Base-by-base conservation (phyloP, 2,888 invertebrate species). In the Saturnia pavonia region DNA sequence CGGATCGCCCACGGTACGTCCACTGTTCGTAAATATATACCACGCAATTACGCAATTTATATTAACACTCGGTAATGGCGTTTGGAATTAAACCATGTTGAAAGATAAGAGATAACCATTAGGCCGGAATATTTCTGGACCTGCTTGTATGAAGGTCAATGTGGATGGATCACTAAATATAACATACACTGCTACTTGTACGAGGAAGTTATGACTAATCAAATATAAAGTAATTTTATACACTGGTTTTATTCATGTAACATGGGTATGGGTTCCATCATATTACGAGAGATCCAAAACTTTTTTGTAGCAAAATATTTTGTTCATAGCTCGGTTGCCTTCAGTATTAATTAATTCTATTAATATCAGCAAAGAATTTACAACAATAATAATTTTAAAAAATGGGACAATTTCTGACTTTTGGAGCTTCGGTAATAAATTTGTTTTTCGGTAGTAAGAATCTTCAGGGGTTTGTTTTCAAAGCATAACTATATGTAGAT, bases 1-100 rank as follows among this genome's bases (percentile, higher is more conserved):
- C 84, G 86, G 91, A 91, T 88, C 91, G 92, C 91, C 92, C 90
- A 92, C 91, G 82, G 85, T 84, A 82, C 88, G 85, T 88, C 87
- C 85, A 80, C 84, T 83, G 83, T 87, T 89, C 87, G 87, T 88
- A 90, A 91, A 90, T 87, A 88, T 87, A 84, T 76, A 85, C 86
- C 85, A 86, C 85, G 86, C 86, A 82, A 84, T 89, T 88, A 88
- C 87, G 84, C 88, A 90, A 91, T 86, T 81, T 78, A 82, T 82
- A 87, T 70, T 70, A 68, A 71, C 70, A 74, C 78, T 80, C 74
- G 76, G 80, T 77, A 82, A 82, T 80, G 76, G 78, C 77, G 75
- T 78, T 76, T 78, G 72, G 81, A 83, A 85, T 85, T 82, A 83
- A 85, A 85, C 82, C 79, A 77, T 78, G 77, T 77, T 78, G 76